Evolutionary conservation across 2,113 vertebrate genomes (phyloP).

Genomic region (Ia io): DNA sequence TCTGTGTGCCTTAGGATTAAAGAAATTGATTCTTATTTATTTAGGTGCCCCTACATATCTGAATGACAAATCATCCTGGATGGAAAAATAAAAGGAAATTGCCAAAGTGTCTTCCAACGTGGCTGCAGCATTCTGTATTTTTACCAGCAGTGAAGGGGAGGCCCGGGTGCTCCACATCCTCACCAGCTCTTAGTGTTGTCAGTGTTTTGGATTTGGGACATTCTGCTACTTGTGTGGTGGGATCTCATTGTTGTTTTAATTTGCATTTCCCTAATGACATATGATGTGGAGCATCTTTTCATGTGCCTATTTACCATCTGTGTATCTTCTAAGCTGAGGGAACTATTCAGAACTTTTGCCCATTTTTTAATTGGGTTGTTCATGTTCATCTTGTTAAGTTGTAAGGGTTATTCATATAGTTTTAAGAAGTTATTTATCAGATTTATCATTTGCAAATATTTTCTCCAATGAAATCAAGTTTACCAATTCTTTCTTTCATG

Average conservation of each 20-base stretch:
- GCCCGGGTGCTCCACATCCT: neutral
- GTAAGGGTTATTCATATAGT: neutral
- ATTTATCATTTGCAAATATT: neutral
- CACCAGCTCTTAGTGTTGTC: too few species aligned
- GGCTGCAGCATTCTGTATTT: neutral
- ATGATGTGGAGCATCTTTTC: neutral
- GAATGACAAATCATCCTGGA: conserved; percentile 67
- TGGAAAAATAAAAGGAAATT: neutral
- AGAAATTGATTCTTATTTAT: conserved; percentile 77
- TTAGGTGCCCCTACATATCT: conserved; percentile 54
- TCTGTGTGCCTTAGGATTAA: conserved; percentile 68
- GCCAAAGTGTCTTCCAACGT: neutral
- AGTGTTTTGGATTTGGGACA: neutral
- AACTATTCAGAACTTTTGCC: neutral
- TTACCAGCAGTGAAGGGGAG: too few species aligned
- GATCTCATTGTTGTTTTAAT: neutral
- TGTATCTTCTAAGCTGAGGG: neutral
- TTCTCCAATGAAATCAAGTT: neutral
- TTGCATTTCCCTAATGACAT: neutral
- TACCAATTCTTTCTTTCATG: neutral
- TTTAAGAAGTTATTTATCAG: neutral
- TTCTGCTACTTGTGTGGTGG: neutral
- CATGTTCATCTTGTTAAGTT: neutral
- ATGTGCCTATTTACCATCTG: neutral
- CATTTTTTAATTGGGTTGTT: neutral